Evolutionary conservation across 2,888 invertebrate species (phyloP).

Genomic region (Stenotaenia linearis): DNA sequence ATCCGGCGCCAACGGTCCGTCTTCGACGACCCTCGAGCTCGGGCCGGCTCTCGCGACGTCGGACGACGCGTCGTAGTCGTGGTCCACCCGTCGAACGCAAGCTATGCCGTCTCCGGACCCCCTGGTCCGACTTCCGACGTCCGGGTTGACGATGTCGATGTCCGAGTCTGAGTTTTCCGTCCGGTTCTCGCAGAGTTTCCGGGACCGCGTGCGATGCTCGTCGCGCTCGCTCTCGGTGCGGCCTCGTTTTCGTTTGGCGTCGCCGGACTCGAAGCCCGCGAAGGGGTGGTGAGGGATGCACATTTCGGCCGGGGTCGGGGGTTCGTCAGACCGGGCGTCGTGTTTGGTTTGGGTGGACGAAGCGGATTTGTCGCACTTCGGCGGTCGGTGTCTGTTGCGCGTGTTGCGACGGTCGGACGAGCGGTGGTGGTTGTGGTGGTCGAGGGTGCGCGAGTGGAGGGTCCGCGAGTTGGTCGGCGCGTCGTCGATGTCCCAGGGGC

Average conservation of each 20-base stretch:
- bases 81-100: not conserved
- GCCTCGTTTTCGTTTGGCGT: slow-evolving; percentile 21
- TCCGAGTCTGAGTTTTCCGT: slow-evolving; percentile 29
- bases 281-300: not conserved
- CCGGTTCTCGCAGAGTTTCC: not conserved
- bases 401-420: not conserved
- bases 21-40: slow-evolving; percentile 36
- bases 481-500: not conserved
- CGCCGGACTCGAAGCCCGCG: slow-evolving; percentile 1
- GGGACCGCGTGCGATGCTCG: not conserved
- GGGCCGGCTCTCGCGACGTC: slow-evolving; percentile 27
- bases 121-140: not conserved
- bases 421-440: too few species aligned
- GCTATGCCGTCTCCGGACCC: not conserved
- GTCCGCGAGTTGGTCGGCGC: not conserved
- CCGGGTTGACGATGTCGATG: slow-evolving; percentile 33
- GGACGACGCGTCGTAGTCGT: not conserved
- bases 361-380: not conserved
- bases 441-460: not conserved
- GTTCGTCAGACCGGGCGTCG: not conserved
- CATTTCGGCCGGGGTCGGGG: not conserved
- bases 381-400: not conserved
- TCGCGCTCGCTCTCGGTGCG: slow-evolving; percentile 24
- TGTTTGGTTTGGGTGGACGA: not conserved
- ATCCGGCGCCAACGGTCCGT: slow-evolving; percentile 63